Evolutionary conservation across 2,888 invertebrate species (phyloP).

Genomic region (Pseudococcus longispinus): DNA sequence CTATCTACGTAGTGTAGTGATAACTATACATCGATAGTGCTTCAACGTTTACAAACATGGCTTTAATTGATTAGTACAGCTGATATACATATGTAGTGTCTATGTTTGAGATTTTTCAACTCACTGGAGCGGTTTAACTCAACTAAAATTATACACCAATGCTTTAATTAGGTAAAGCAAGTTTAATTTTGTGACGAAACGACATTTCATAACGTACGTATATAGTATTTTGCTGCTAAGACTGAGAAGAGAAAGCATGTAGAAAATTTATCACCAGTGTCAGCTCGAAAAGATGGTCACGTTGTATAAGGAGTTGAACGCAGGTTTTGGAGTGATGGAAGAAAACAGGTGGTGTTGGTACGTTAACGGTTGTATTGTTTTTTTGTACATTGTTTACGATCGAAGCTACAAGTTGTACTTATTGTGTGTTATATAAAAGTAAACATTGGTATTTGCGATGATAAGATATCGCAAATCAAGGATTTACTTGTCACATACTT

Average conservation of each 20-base stretch:
- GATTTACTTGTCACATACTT: background rate
- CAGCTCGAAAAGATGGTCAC: background rate
- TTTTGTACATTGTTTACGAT: background rate
- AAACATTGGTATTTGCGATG: background rate
- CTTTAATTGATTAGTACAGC: background rate
- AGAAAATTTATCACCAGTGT: background rate
- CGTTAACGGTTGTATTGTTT: background rate
- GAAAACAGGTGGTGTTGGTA: constrained; percentile 3
- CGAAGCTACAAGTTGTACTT: background rate
- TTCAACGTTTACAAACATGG: background rate
- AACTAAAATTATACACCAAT: background rate
- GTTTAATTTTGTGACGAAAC: constrained; percentile 5
- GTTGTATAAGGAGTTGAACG: constrained; percentile 10
- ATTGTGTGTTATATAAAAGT: background rate
- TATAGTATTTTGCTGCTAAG: background rate
- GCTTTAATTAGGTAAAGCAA: constrained; percentile 11
- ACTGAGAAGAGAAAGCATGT: constrained; percentile 10
- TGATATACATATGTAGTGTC: background rate
- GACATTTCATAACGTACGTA: constrained; percentile 11
- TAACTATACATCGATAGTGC: background rate
- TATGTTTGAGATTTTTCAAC: background rate
- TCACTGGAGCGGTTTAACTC: background rate
- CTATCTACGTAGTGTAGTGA: background rate
- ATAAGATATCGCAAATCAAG: constrained; percentile 2
- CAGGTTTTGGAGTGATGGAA: background rate